Conservation (phyloP, 2,888 invertebrate species). For the Papilio gigon region DNA sequence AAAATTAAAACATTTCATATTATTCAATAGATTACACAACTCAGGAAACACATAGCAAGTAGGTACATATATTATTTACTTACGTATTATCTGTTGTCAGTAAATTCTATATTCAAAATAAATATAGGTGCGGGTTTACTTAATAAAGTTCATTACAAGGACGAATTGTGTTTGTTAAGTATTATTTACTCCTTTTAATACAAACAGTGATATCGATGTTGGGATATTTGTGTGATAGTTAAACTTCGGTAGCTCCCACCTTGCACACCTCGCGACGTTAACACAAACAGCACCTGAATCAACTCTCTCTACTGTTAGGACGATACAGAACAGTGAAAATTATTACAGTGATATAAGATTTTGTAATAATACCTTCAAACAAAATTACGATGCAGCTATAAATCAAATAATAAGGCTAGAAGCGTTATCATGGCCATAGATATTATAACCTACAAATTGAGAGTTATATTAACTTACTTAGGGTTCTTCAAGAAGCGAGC, state of each 20-base stretch:
- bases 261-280: slow-evolving; percentile 19
- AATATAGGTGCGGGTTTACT: background rate
- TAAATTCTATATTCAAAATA: background rate
- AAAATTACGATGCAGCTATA: no score
- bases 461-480: no score
- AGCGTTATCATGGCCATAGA: no score
- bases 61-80: background rate
- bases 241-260: slow-evolving; percentile 33
- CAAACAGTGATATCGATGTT: slow-evolving; percentile 28
- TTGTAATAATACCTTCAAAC: background rate
- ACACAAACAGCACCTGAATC: slow-evolving; percentile 39
- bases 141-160: slow-evolving; percentile 15
- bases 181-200: slow-evolving; percentile 21
- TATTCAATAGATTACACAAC: background rate
- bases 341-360: slow-evolving; percentile 6
- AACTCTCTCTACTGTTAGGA: slow-evolving; percentile 32
- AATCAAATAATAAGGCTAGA: no score
- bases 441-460: no score
- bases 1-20: background rate
- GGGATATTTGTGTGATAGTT: slow-evolving; percentile 29
- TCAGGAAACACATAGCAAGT: background rate
- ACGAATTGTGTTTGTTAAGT: slow-evolving; percentile 9
- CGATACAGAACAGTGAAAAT: slow-evolving; percentile 22
- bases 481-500: no score
- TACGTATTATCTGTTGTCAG: background rate